These are phyloP conservation scores for Takifugu flavidus DNA, from an alignment of 2,113 vertebrate genomes.

Conservation along the genomic window DNA sequence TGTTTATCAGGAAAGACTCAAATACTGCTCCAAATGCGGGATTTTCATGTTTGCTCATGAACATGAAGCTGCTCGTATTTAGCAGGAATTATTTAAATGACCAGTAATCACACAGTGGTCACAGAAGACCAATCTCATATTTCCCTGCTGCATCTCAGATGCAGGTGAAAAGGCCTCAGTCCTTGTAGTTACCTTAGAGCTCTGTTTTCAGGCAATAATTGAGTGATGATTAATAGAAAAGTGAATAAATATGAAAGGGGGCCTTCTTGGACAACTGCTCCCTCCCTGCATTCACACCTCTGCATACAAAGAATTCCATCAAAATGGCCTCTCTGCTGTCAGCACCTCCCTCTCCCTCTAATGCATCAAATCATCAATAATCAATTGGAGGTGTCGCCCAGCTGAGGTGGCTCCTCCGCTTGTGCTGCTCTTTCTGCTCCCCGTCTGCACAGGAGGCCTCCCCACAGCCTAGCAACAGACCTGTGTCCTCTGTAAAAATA, in stretches of 20 bases:
- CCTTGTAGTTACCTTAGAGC: no score
- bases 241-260: constrained; percentile 39
- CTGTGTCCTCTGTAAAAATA: constrained; percentile 77
- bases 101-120: background rate
- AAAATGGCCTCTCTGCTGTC: constrained; percentile 60
- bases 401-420: constrained; percentile 25
- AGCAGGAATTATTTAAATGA: no score
- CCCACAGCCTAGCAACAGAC: constrained; percentile 78
- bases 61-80: no score
- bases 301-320: constrained; percentile 47
- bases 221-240: constrained; percentile 25
- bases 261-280: constrained; percentile 7
- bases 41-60: no score
- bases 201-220: background rate
- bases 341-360: constrained; percentile 60
- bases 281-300: constrained; percentile 60
- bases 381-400: constrained; percentile 62
- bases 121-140: background rate
- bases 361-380: constrained; percentile 73
- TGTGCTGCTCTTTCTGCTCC: constrained; percentile 16
- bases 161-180: no score
- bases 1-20: constrained; percentile 29
- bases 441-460: constrained; percentile 53
- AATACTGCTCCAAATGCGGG: no score
- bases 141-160: background rate